Evolutionary conservation across 2,113 vertebrate species (phyloP), one percentile per base, ranked within the genome.

Genomic region (Dasyurus viverrinus): DNA sequence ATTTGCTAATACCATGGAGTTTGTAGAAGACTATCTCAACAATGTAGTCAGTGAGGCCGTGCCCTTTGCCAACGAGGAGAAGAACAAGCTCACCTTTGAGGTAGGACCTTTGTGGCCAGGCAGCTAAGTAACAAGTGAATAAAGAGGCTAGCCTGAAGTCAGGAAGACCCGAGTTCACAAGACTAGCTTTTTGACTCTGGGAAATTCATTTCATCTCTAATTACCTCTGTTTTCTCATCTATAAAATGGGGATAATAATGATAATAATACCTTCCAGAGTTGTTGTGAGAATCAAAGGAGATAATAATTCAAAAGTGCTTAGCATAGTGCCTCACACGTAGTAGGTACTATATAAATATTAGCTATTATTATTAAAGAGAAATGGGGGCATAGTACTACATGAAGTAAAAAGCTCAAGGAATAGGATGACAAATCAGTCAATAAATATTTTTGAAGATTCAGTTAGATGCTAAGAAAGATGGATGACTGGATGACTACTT

Each of bases 81-180:
- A 99, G 98, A 99, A 99, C 98, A 99, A 99, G 96, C 99, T 99
- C 90, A 99, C 99, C 23, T 99, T 99, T 0, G 99, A 99, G 99
- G 99, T 99, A 54, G 23, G 96, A 22, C 48, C 89, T 84, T 42
- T 84, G 68, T 42, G 19, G 16, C 68, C 19, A 2, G n/a, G 68
- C 68, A 84, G 16, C 68, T 23, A 42, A 36, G 68, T 84, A 36
- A 7, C 14, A 68, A n/a, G 60, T 76, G 30, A 36, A 42, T 84
- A 42, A n/a, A 84, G 68, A 8, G 6, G 6, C 36, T 23, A 7
- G 36, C 19, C n/a, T 84, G n/a, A 16, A 84, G n/a, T 42, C 6
- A 19, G 68, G 68, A 84, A 42, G 68, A 84, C n/a, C n/a, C 14
- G 16, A 90, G 89, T 25, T 84, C n/a, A 52, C 10, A 42, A 84